Percentiles rank a stretch among this genome's conserved stretches.
These are phyloP conservation scores for Allacma fusca DNA, from an alignment of 2,888 invertebrate species.

Conservation along the genomic window DNA sequence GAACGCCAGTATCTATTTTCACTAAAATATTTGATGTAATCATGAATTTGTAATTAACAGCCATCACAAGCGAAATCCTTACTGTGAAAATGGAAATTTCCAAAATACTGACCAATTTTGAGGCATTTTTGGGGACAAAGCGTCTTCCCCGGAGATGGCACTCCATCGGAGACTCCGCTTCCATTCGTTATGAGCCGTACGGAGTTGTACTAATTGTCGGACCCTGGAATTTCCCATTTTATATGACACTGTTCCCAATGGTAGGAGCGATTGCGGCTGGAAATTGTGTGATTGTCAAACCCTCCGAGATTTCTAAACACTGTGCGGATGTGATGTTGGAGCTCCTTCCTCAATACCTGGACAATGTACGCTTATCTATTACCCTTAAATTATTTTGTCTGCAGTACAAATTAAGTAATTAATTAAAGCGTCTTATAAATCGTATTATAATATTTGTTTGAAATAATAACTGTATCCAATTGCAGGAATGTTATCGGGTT, in stretches of 20 bases:
- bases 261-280: conserved; percentile 90
- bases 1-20: too few species aligned
- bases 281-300: conserved; percentile 88
- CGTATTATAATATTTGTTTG: neutral
- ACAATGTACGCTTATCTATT: conserved; percentile 67
- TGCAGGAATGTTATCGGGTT: conserved; percentile 58
- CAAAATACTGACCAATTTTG: conserved; percentile 45
- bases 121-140: conserved; percentile 38
- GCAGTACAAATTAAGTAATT: too few species aligned
- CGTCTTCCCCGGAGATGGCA: conserved; percentile 52
- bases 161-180: conserved; percentile 48
- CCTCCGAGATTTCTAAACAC: conserved; percentile 67
- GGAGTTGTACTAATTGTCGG: conserved; percentile 87
- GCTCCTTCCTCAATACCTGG: conserved; percentile 67
- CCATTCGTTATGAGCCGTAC: conserved; percentile 79
- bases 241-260: conserved; percentile 74
- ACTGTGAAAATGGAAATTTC: conserved; percentile 66
- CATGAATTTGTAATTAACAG: conserved; percentile 36
- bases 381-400: neutral
- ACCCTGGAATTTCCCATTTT: conserved; percentile 93
- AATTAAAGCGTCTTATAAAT: too few species aligned
- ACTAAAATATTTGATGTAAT: too few species aligned
- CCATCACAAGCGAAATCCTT: conserved; percentile 63
- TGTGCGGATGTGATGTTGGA: conserved; percentile 65
- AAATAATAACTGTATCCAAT: conserved; percentile 3